Evolutionary conservation across 2,113 vertebrate species (phyloP), one percentile per base, ranked within the genome.

Genomic region (Petrocephalus microphthalmus): DNA sequence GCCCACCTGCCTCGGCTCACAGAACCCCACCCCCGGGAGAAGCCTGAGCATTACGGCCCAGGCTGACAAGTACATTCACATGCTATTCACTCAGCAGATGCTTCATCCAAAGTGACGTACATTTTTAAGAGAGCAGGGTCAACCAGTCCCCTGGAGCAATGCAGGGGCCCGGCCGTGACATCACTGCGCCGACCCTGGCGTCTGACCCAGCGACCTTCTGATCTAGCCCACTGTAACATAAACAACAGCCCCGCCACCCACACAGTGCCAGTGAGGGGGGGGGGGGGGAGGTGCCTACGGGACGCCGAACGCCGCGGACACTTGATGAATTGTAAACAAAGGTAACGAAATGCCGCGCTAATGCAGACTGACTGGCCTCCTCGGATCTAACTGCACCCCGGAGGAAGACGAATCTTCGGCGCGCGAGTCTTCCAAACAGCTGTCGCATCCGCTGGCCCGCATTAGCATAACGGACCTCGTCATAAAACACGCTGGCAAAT

Each of bases 281-380:
- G 33, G 11, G 5, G 37, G 2, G 37, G 11, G 25, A 86, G 51
- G 64, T 71, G 64, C 86, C 82, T 88, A 90, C 87, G 84, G 74
- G 83, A 85, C 7, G 6, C 29, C 74, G 78, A 87, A 83, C 53
- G 87, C 90, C 82, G 89, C 89, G 54, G 88, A 71, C 45, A 87
- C 90, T 90, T 92, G 92, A 93, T 94, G 92, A 92, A 91, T 89
- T 5, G 83, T 81, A 87, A 25, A 90, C 49, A 53, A 91, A 89
- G 92, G 93, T 91, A 93, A 94, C 91, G 91, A 91, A 93, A 88
- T 90, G 13, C 89, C 78, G 88, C 49, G 90, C 88, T 91, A 91
- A 92, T 92, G 88, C 88, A 88, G 88, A 92, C 90, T 92, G 90
- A 92, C 45, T 2, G 87, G 42, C 52, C 74, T 84, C 88, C 91